Evolutionary conservation across 2,888 invertebrate genomes (phyloP).

Genomic region (Mesoligia furuncula): DNA sequence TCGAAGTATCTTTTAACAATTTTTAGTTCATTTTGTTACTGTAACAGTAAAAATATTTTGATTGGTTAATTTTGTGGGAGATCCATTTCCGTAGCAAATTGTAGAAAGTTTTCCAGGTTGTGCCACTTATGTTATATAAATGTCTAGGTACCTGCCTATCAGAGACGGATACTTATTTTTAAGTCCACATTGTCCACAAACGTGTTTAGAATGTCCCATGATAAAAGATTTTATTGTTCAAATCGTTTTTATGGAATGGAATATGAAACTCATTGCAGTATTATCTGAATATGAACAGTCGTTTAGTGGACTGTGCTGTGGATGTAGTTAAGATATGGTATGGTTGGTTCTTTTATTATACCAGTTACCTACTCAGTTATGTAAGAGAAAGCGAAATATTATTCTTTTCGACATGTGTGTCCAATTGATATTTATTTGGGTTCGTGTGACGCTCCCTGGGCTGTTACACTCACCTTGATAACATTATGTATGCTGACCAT

Average conservation of each 20-base stretch:
- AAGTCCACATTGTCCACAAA: neutral
- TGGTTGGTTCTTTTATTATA: neutral
- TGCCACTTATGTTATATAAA: neutral
- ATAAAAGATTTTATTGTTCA: conserved; percentile 31
- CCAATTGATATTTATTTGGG: neutral
- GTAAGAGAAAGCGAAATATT: neutral
- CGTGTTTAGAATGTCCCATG: conserved; percentile 9
- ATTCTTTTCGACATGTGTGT: neutral
- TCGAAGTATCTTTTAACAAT: neutral
- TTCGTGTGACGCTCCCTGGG: neutral
- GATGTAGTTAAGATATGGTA: neutral
- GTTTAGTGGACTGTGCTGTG: neutral
- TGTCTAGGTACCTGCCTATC: neutral
- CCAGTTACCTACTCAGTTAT: too few relatives aligned
- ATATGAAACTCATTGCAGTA: conserved; percentile 2
- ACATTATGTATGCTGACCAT: too few relatives aligned
- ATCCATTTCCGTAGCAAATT: neutral
- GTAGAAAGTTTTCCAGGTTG: neutral
- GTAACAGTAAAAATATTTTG: neutral
- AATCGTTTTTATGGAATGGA: neutral
- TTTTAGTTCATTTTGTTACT: conserved; percentile 11
- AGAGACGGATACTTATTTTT: neutral
- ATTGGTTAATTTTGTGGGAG: neutral
- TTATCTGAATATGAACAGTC: conserved; percentile 4
- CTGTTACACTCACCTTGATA: neutral